Evolutionary conservation across 2,888 invertebrate species (phyloP), one percentile per base, ranked within the genome.

Genomic region (Chloroclystis v-ata): DNA sequence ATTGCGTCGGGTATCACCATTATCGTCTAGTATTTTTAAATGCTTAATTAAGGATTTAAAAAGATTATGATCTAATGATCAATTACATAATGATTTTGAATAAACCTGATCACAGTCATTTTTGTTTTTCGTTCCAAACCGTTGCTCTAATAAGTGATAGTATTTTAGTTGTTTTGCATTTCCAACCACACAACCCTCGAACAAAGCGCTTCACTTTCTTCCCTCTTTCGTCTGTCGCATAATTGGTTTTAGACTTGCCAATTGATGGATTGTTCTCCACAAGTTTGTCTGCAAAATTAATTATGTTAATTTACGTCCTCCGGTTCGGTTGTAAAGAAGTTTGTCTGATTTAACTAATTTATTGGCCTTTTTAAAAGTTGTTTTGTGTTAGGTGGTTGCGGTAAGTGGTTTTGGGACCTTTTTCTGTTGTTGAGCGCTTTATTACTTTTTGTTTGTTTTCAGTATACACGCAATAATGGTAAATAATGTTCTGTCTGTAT

Each of bases 251-350:
- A 75, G 42, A 69, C 72, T 69, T 59, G 47, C 49, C 63, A 75
- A 78, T 76, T 80, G 80, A 82, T 81, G 72, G 77, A 81, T 78
- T 79, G 78, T 76, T 73, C 65, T 71, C 69, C 55, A 62, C 63
- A 67, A 81, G 72, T 79, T 78, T 70, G 72, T 69, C 71, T 59
- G 66, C 62, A 73, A 78, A 77, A 79, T 78, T 81, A 79, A 82
- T 80, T 78, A 81, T 81, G 75, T 67, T 77, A 81, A 82, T 81
- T 69, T 64, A 52, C 57, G 47, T 55, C 57, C 59, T 59, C 54
- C 47, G 16, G 47, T 49, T 20, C 20, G 20, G 35, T 35, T 35
- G 35, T 24, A 24, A 35, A 35, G 32, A 35, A 35, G 10, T 35
- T 20, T 35, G 48, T 25, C 24, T 10, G 37, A 16, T 50, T 43